phyloP scores from a whole-genome alignment of 2,113 vertebrate genomes.

The Chloebia gouldiae region DNA sequence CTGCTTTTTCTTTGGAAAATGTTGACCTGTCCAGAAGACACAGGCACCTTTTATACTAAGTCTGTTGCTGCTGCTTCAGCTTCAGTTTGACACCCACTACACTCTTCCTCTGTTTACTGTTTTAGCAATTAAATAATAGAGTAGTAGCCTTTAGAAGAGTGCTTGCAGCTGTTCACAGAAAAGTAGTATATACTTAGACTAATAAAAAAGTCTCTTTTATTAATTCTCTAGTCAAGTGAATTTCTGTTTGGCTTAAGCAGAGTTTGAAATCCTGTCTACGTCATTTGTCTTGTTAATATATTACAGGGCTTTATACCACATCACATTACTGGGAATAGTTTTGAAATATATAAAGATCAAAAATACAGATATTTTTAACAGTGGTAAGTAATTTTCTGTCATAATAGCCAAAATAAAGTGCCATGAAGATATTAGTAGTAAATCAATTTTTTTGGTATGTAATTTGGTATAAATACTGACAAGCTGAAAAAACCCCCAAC shows the following conservation, averaged over 20 bases:
- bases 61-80: not conserved
- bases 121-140: not conserved
- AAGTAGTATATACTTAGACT: not conserved
- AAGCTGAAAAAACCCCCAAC: not conserved
- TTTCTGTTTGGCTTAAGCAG: conserved; percentile 18
- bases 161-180: conserved; percentile 4
- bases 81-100: not conserved
- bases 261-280: conserved; percentile 4
- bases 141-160: not conserved
- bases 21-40: not conserved
- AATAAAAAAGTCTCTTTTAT: not conserved
- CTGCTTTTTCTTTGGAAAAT: not conserved
- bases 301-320: conserved; percentile 10
- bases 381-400: conserved; percentile 65
- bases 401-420: conserved; percentile 68
- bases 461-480: conserved; percentile 71
- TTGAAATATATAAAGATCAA: conserved; percentile 33
- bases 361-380: conserved; percentile 47
- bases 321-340: conserved; percentile 49
- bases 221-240: not conserved
- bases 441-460: conserved; percentile 69
- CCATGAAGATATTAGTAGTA: conserved; percentile 65
- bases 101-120: not conserved
- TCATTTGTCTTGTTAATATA: conserved; percentile 48
- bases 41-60: not conserved